Conservation (phyloP, 2,797 vertebrate species). For the Protosalanx chinensis region DNA sequence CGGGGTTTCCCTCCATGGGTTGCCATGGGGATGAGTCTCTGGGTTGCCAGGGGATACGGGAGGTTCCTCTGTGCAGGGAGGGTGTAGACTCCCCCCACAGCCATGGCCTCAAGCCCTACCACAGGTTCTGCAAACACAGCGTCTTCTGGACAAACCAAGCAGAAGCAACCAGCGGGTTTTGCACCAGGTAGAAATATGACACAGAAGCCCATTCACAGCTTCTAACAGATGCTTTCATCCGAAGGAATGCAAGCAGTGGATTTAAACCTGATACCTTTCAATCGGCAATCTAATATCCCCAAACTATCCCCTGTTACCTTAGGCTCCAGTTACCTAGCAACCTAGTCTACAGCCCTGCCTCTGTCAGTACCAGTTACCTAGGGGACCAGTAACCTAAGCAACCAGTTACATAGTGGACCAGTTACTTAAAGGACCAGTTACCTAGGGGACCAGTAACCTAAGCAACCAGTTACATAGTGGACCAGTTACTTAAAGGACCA, state of each 20-base stretch:
- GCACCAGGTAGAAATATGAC: not conserved
- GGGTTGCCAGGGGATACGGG: constrained; percentile 66
- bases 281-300: too few species aligned
- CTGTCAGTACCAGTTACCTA: too few species aligned
- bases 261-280: too few species aligned
- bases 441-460: constrained; percentile 25
- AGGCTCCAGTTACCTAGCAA: too few species aligned
- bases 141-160: constrained; percentile 71
- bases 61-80: constrained; percentile 67
- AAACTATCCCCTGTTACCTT: too few species aligned
- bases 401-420: not conserved
- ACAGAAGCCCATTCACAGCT: not conserved
- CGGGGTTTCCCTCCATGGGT: constrained; percentile 84
- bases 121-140: constrained; percentile 88
- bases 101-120: constrained; percentile 65
- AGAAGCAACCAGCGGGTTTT: not conserved
- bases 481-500: not conserved
- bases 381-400: too few species aligned
- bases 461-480: too few species aligned
- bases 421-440: constrained; percentile 28
- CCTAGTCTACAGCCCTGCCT: too few species aligned
- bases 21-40: constrained; percentile 67
- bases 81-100: constrained; percentile 76
- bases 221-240: too few species aligned
- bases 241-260: too few species aligned